Base-by-base conservation (phyloP, 2,797 vertebrate genomes). In the Erethizon dorsatum region DNA sequence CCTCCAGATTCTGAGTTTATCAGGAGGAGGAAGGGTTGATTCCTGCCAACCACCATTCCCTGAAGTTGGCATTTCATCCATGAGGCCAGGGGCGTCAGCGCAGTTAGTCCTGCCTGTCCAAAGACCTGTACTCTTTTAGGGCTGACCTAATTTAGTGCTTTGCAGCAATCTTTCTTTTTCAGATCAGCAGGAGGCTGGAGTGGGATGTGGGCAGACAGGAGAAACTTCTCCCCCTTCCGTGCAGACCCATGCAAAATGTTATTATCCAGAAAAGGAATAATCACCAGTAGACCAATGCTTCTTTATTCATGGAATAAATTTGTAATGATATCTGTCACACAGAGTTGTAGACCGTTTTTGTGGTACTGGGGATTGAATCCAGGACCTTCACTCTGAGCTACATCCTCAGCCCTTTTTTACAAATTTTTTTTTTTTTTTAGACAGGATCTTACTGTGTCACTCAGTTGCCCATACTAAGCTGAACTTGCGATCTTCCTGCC, bases 141-240 rank as follows among this genome's bases (percentile, higher is more conserved):
- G 33, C 47, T 24, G 77, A 18, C 10, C 22, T 24, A 0, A 5
- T 4, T 31, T 10, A 6, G 10, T 9, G 28, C 18, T 26, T 24
- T 9, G 3, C 10, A 26, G 11, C 14, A 22, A 20, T 31, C 89
- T 52, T 4, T 24, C 24, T 47, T 31, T 52, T 88, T 57, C 59
- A 31, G 26, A 22, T 28, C 37, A 50, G 88, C 4, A 54, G 47
- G 65, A 87, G 4, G 26, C 33, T 26, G 8, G 6, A 10, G 12
- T 4, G 1, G 14, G 8, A 7, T 0, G 3, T 56, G 18, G 56
- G 1, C 8, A 31, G 41, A 47, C 0, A 9, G 45, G 47, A n/a
- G 28, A 83, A 6, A 14, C 12, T 4, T 22, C 15, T 45, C 24
- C 31, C 24, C 18, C 1, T 41, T 45, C 18, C 20, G 52, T 75